Evolutionary conservation across 1,140 invertebrate species (phyloP).

Genomic region (Nasonia giraulti): DNA sequence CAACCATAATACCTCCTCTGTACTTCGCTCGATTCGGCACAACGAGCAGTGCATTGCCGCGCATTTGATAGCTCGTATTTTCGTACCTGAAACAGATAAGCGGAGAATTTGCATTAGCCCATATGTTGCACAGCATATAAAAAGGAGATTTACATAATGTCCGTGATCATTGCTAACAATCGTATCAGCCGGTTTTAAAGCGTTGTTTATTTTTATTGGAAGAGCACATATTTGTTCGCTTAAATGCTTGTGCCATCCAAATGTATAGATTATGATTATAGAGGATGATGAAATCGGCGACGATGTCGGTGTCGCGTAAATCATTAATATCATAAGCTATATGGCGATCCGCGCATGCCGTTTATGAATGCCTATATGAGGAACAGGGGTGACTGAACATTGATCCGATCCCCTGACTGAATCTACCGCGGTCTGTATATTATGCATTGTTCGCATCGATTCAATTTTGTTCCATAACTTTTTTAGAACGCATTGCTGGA

Average conservation of each 20-base stretch:
- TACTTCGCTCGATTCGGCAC: slow-evolving; percentile 2
- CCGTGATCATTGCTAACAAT: background rate
- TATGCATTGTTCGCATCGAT: no score
- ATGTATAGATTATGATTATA: no score
- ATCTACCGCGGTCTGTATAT: no score
- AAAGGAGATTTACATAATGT: background rate
- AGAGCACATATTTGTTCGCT: no score
- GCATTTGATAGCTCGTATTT: slow-evolving; percentile 18
- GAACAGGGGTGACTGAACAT: no score
- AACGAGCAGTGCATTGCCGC: slow-evolving; percentile 1
- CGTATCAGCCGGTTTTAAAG: no score
- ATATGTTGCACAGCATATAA: background rate
- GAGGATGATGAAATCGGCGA: background rate
- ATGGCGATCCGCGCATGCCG: background rate
- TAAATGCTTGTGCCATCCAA: no score
- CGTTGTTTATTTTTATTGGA: background rate
- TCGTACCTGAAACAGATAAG: slow-evolving; percentile 34
- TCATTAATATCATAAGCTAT: background rate
- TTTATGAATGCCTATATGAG: background rate
- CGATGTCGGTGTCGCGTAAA: background rate
- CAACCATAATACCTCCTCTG: slow-evolving; percentile 14
- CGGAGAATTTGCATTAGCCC: background rate
- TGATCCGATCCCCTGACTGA: no score
- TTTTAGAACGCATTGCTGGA: no score
- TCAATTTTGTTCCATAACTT: no score